Percentiles rank a stretch among this genome's conserved stretches.
These are phyloP conservation scores for Xylota segnis DNA, from an alignment of 2,888 invertebrate genomes.

Conservation along the genomic window DNA sequence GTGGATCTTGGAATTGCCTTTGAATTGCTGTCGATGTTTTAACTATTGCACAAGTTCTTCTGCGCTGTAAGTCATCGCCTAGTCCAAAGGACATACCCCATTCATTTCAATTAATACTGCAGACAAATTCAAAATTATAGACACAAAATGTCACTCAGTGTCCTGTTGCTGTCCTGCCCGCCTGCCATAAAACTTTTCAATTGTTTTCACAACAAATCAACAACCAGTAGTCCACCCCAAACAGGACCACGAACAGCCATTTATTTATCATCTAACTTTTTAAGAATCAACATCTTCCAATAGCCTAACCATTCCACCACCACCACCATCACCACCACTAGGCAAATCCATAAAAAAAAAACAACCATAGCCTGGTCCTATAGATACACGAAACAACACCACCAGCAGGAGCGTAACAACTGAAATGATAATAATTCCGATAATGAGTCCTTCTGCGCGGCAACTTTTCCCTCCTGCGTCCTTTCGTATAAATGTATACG, in stretches of 20 bases:
- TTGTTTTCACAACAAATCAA: constrained; percentile 40
- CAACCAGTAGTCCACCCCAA: background rate
- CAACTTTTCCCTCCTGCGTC: background rate
- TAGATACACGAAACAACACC: background rate
- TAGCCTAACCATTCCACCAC: background rate
- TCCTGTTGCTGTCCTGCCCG: background rate
- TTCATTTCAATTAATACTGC: constrained; percentile 24
- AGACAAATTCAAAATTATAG: constrained; percentile 31
- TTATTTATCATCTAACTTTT: constrained; percentile 29
- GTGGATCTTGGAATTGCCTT: background rate
- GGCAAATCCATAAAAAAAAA: background rate
- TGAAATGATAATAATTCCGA: constrained; percentile 27
- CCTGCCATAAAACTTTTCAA: constrained; percentile 14
- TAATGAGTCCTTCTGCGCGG: constrained; percentile 22
- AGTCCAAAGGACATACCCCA: background rate
- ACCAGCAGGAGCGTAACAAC: constrained; percentile 6
- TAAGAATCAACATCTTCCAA: constrained; percentile 10
- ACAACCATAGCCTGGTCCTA: background rate
- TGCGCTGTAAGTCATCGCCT: background rate
- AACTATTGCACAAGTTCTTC: background rate
- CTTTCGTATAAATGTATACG: background rate
- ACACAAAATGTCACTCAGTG: constrained; percentile 23
- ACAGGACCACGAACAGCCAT: constrained; percentile 6
- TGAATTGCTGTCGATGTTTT: background rate
- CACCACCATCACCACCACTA: too few relatives aligned